Percentiles rank a stretch among this genome's conserved stretches.
phyloP scores from a whole-genome alignment of 2,888 invertebrate genomes.

The Epinotia bilunana region DNA sequence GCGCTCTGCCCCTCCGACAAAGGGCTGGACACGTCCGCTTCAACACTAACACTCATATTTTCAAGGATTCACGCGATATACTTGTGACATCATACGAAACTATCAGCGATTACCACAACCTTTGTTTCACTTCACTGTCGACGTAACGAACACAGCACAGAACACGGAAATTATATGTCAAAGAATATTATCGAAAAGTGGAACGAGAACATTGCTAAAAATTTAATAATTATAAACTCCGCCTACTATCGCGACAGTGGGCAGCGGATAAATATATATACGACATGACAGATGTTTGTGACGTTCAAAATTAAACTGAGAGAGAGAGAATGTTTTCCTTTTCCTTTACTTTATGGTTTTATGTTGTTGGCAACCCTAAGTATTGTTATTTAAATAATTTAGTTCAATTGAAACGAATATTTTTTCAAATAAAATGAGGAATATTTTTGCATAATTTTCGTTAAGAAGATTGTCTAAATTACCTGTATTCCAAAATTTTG shows the following conservation, averaged over 20 bases:
- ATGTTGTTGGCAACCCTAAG: conserved; percentile 53
- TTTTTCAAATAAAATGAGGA: background rate
- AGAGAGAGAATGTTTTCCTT: conserved; percentile 35
- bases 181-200: conserved; percentile 77
- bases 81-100: conserved; percentile 79
- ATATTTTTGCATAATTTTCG: background rate
- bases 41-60: conserved; percentile 81
- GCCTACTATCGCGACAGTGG: conserved; percentile 67
- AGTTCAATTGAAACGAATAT: background rate
- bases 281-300: conserved; percentile 63
- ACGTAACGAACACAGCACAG: conserved; percentile 57
- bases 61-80: conserved; percentile 73
- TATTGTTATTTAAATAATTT: conserved; percentile 1
- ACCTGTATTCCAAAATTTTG: background rate
- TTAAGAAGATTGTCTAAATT: background rate
- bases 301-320: conserved; percentile 65
- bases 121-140: conserved; percentile 61
- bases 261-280: conserved; percentile 47
- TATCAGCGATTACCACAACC: conserved; percentile 56
- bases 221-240: conserved; percentile 66
- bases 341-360: conserved; percentile 47
- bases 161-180: conserved; percentile 62
- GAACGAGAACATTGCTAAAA: conserved; percentile 74
- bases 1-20: conserved; percentile 74
- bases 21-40: conserved; percentile 76